Evolutionary conservation across 2,113 vertebrate species (phyloP).

Genomic region (Leucosticte australis): DNA sequence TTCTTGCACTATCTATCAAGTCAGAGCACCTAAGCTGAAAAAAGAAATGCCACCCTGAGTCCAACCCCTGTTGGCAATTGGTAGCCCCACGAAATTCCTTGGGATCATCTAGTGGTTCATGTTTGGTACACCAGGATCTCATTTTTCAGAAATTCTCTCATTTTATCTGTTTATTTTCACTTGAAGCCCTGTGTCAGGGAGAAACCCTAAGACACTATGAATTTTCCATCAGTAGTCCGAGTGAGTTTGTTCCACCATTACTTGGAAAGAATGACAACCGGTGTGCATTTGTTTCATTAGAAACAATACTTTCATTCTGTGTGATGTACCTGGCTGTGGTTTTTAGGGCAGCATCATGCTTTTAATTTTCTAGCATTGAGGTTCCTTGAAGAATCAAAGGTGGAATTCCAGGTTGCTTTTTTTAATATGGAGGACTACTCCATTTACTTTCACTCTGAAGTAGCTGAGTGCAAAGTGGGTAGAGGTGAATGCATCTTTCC

Average conservation of each 20-base stretch:
- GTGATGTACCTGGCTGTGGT: not conserved
- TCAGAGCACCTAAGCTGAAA: not conserved
- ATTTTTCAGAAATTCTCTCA: not conserved
- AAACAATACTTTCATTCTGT: not conserved
- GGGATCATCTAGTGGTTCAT: not conserved
- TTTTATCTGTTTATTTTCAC: not conserved
- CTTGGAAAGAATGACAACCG: not conserved
- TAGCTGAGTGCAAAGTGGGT: not conserved
- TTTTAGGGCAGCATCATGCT: not conserved
- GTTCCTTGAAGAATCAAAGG: not conserved
- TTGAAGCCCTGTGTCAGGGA: not conserved
- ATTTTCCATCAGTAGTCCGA: not conserved
- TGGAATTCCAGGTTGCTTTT: not conserved
- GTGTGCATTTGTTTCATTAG: not conserved
- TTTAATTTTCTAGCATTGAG: not conserved
- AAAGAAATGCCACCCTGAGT: accelerated
- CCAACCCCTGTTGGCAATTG: not conserved
- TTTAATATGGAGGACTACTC: not conserved
- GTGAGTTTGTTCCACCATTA: not conserved
- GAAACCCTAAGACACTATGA: not conserved
- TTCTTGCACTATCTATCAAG: not conserved
- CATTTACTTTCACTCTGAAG: not conserved
- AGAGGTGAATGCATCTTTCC: not conserved
- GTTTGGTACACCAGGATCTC: not conserved
- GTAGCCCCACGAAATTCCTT: accelerated